These are phyloP conservation scores for Chrysina gloriosa DNA, from an alignment of 2,888 invertebrate genomes.

Conservation along the genomic window DNA sequence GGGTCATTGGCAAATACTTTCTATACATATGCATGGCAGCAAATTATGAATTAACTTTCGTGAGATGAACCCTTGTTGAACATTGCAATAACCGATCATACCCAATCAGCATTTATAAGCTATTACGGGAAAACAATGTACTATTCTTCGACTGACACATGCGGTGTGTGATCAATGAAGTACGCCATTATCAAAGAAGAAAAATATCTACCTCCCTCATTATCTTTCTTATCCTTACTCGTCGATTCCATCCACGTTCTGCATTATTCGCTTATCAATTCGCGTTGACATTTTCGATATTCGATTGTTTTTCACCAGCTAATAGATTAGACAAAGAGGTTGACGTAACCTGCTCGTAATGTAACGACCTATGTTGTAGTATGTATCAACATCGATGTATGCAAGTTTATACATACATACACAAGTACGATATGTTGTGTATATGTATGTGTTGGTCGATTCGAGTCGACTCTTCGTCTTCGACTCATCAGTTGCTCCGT, in stretches of 20 bases:
- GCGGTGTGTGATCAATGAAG: neutral
- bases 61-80: neutral
- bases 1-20: no score
- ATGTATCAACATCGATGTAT: no score
- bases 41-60: conserved; percentile 1
- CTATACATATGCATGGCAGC: no score
- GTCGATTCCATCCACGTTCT: neutral
- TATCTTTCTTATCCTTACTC: neutral
- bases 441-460: no score
- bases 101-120: neutral
- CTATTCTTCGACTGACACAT: neutral
- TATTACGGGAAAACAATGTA: neutral
- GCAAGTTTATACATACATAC: no score
- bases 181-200: neutral
- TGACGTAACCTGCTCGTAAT: neutral
- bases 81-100: neutral
- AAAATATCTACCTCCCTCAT: neutral
- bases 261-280: neutral
- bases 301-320: neutral
- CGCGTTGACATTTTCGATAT: neutral
- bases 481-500: no score
- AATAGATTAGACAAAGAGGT: neutral
- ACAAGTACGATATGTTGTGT: no score
- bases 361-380: no score
- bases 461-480: no score